Evolutionary conservation across 2,113 vertebrate genomes (phyloP).

Genomic region (Oncorhynchus clarkii): DNA sequence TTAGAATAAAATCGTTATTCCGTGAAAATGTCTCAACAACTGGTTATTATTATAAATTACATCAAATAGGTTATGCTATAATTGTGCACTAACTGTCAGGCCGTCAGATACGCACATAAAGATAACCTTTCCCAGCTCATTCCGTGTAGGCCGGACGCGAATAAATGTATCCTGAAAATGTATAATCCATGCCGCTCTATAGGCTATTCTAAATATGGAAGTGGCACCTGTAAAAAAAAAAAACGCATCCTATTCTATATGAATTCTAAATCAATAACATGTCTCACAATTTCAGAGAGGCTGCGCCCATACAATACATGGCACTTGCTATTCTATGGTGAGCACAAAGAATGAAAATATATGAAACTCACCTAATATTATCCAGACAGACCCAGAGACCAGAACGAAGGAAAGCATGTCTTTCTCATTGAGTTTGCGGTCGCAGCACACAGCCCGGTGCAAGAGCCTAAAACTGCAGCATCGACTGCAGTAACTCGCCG

Average conservation of each 20-base stretch:
- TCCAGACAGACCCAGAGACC: slow-evolving; percentile 78
- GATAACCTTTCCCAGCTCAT: too few species aligned
- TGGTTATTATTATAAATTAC: too few species aligned
- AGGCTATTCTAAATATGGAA: too few species aligned
- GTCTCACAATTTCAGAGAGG: background rate
- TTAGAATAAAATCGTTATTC: background rate
- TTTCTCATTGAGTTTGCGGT: slow-evolving; percentile 70
- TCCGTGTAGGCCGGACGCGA: background rate
- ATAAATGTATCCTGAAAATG: too few species aligned
- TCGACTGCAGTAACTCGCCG: slow-evolving; percentile 67
- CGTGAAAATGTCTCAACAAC: too few species aligned
- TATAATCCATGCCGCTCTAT: too few species aligned
- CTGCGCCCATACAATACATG: background rate
- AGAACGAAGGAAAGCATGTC: slow-evolving; percentile 79
- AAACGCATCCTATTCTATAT: too few species aligned
- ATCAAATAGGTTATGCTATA: too few species aligned
- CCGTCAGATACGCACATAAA: too few species aligned
- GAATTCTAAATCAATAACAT: too few species aligned
- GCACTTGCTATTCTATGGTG: background rate
- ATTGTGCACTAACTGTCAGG: too few species aligned
- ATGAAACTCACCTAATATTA: slow-evolving; percentile 74
- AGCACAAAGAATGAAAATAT: background rate
- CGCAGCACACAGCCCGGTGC: slow-evolving; percentile 51
- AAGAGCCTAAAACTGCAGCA: slow-evolving; percentile 67
- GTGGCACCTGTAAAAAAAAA: too few species aligned